Conservation (phyloP, 2,888 invertebrate species). For the Sclerodermus sp. region DNA sequence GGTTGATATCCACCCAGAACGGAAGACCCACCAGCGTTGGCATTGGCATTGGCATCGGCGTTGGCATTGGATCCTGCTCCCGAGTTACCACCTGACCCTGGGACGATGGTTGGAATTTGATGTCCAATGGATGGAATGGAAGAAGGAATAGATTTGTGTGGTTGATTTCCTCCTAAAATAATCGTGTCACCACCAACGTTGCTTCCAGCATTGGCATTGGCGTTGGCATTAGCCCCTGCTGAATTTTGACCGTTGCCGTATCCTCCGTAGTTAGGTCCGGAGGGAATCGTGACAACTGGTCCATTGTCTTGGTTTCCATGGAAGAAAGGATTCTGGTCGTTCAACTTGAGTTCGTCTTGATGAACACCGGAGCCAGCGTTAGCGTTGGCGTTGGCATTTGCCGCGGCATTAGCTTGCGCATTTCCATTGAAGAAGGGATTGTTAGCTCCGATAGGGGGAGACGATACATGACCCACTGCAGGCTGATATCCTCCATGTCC, state of each 20-base stretch:
- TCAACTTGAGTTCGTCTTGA: not conserved
- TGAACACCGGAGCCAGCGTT: slow-evolving; percentile 2
- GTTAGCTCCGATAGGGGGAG: not conserved
- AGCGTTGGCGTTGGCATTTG: slow-evolving; percentile 20
- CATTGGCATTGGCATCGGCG: slow-evolving; percentile 16
- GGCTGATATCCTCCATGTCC: not conserved
- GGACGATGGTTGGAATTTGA: not conserved
- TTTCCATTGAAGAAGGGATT: slow-evolving; percentile 6
- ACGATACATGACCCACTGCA: not conserved
- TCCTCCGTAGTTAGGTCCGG: not conserved
- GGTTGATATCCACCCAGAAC: not conserved
- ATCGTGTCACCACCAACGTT: slow-evolving; percentile 9
- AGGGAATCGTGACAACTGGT: too few relatives aligned
- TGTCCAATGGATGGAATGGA: not conserved
- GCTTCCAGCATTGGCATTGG: slow-evolving; percentile 9
- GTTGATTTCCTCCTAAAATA: slow-evolving; percentile 1
- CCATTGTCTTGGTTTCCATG: not conserved
- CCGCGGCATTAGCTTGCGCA: slow-evolving; percentile 14
- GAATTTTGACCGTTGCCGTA: slow-evolving; percentile 5
- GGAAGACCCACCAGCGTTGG: not conserved
- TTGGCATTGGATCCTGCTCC: slow-evolving; percentile 6
- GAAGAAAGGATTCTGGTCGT: not conserved
- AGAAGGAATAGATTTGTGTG: not conserved
- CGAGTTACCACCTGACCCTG: slow-evolving; percentile 1
- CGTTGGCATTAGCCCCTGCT: not conserved